A percentile compares a stretch with the other conserved stretches of the same genome.
Evolutionary conservation across 2,113 vertebrate genomes (phyloP).

Genomic region (Spheniscus mendiculus): DNA sequence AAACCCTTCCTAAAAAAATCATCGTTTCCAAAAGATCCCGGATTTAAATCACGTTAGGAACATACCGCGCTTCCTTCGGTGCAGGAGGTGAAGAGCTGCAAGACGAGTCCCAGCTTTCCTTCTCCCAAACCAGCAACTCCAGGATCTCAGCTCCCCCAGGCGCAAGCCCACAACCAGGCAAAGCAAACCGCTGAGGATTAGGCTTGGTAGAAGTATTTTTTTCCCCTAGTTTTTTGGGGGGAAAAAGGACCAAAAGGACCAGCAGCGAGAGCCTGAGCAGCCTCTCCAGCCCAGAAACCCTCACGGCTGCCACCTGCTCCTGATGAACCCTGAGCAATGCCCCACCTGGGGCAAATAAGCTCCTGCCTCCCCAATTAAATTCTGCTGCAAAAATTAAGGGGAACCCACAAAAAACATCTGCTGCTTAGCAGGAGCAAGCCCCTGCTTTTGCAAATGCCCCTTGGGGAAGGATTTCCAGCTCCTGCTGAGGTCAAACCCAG

Average conservation of each 20-base stretch:
- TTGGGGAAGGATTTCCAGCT: neutral
- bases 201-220: accelerated
- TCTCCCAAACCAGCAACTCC: neutral
- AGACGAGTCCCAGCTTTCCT: neutral
- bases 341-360: neutral
- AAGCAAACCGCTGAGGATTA: neutral
- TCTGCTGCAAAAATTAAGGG: neutral
- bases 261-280: accelerated
- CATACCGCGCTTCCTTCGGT: accelerated
- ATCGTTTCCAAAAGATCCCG: accelerated
- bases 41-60: accelerated
- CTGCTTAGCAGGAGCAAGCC: neutral
- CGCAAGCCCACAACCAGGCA: accelerated
- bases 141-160: neutral
- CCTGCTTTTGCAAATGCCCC: no score
- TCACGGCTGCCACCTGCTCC: accelerated
- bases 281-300: neutral
- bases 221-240: accelerated
- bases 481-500: neutral
- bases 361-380: neutral
- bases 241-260: accelerated
- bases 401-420: neutral
- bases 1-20: neutral
- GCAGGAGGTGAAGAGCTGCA: neutral
- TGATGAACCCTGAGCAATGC: neutral